Evolutionary conservation across 2,888 invertebrate genomes (phyloP).

Genomic region (Drosophila kuntzei): DNA sequence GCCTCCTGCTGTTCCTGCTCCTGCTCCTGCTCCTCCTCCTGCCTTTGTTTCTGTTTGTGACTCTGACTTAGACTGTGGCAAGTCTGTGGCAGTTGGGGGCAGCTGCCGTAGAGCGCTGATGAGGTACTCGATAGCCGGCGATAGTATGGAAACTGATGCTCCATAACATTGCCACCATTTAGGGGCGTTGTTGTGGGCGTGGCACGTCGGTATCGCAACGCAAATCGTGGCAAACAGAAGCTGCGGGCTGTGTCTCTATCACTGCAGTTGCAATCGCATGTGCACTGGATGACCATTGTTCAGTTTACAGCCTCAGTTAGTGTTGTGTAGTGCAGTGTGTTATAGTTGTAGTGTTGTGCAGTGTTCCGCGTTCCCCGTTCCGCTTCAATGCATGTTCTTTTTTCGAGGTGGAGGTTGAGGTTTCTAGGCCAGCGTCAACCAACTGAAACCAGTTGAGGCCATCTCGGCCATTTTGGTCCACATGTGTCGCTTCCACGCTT

Average conservation of each 20-base stretch:
- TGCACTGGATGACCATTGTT: constrained; percentile 84
- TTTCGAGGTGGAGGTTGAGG: constrained; percentile 39
- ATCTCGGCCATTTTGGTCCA: constrained; percentile 50
- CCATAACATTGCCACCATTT: constrained; percentile 79
- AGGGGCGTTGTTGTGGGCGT: constrained; percentile 50
- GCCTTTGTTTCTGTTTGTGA: constrained; percentile 25
- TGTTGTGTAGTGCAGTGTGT: constrained; percentile 9
- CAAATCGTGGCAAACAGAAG: constrained; percentile 58
- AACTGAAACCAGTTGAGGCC: constrained; percentile 62
- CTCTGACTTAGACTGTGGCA: constrained; percentile 18
- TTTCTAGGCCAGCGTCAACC: constrained; percentile 66
- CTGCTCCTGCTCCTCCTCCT: constrained; percentile 15
- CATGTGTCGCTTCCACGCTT: constrained; percentile 24
- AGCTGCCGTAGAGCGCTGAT: constrained; percentile 83
- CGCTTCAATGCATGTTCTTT: constrained; percentile 65
- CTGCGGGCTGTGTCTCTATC: constrained; percentile 76
- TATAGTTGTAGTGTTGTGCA: constrained; percentile 1
- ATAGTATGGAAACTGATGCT: constrained; percentile 74
- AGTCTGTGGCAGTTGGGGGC: constrained; percentile 76
- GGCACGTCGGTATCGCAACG: constrained; percentile 25
- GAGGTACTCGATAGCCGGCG: constrained; percentile 82
- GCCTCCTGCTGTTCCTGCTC: constrained; percentile 35
- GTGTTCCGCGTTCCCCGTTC: too few species aligned
- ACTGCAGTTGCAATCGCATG: constrained; percentile 84
- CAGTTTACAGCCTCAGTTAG: constrained; percentile 19